Percentiles rank a stretch among this genome's conserved stretches.
phyloP scores from a whole-genome alignment of 2,888 invertebrate species.

The Hybos culiciformis region DNA sequence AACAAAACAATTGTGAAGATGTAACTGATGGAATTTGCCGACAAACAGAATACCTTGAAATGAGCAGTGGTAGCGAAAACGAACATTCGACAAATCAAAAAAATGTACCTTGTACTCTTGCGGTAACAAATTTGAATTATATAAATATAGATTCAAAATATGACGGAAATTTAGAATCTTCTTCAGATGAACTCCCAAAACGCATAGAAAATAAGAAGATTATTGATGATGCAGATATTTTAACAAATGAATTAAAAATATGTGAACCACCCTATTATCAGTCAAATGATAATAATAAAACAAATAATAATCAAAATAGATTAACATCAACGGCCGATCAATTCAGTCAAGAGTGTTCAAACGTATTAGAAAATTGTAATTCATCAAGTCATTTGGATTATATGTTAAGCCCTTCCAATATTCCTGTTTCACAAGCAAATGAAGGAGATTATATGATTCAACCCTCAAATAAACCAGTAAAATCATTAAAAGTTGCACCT shows the following conservation, averaged over 20 bases:
- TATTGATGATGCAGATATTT: slow-evolving; percentile 25
- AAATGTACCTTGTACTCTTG: slow-evolving; percentile 25
- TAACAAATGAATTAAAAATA: slow-evolving; percentile 31
- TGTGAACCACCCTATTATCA: slow-evolving; percentile 35
- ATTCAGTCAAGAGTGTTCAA: slow-evolving; percentile 34
- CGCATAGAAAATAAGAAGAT: slow-evolving; percentile 26
- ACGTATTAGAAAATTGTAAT: slow-evolving; percentile 29
- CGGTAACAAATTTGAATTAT: slow-evolving; percentile 34
- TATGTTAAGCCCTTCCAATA: slow-evolving; percentile 47
- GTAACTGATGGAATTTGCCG: slow-evolving; percentile 7
- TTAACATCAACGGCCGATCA: slow-evolving; percentile 21
- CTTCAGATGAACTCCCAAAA: slow-evolving; percentile 26
- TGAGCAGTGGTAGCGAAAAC: slow-evolving; percentile 34
- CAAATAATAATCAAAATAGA: slow-evolving; percentile 19
- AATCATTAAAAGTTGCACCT: neutral
- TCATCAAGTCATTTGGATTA: slow-evolving; percentile 37
- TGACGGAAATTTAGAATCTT: slow-evolving; percentile 24
- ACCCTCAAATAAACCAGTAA: slow-evolving; percentile 34
- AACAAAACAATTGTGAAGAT: too few species aligned
- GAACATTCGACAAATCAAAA: slow-evolving; percentile 22
- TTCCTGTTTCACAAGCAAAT: slow-evolving; percentile 42
- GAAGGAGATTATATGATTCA: slow-evolving; percentile 28
- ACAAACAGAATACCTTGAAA: slow-evolving; percentile 34
- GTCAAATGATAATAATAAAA: slow-evolving; percentile 30
- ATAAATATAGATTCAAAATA: slow-evolving; percentile 32